A percentile compares a stretch with the other conserved stretches of the same genome.
Evolutionary conservation across 1,140 invertebrate species (phyloP).

Genomic region (Pseudomyrmex pallidus): DNA sequence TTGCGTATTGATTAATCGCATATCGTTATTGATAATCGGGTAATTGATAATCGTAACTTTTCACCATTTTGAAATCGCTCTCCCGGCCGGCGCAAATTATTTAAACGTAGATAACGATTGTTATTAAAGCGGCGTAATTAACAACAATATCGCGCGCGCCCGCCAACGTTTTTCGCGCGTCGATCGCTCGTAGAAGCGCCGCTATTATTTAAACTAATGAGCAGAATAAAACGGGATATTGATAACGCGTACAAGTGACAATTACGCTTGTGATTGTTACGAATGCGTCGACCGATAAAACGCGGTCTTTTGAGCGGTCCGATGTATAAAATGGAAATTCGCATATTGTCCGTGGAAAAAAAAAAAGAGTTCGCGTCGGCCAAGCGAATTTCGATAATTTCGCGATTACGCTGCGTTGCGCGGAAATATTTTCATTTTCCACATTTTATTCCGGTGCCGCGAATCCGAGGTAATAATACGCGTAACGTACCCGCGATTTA

Average conservation of each 20-base stretch:
- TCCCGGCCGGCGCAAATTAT: conserved; percentile 30
- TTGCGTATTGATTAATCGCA: not conserved
- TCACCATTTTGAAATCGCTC: conserved; percentile 29
- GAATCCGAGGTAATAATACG: not conserved
- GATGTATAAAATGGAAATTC: conserved; percentile 20
- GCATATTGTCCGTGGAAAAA: not conserved
- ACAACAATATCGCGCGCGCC: conserved; percentile 31
- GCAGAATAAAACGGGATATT: conserved; percentile 37
- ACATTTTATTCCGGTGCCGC: no score
- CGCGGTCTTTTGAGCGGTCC: not conserved
- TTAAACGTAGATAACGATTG: conserved; percentile 49
- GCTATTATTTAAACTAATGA: conserved; percentile 52
- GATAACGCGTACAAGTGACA: conserved; percentile 32
- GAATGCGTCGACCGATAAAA: not conserved
- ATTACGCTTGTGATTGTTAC: conserved; percentile 42
- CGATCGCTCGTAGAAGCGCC: conserved; percentile 33
- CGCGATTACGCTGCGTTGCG: not conserved
- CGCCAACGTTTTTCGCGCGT: conserved; percentile 9
- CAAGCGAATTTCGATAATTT: conserved; percentile 5
- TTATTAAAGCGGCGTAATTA: conserved; percentile 58
- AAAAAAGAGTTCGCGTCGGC: no score
- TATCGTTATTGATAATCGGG: conserved; percentile 8
- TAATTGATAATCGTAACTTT: conserved; percentile 43
- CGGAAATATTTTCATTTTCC: not conserved
- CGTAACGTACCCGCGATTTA: conserved; percentile 47